These are phyloP conservation scores for Canis aureus DNA, from an alignment of 2,113 vertebrate species.

Conservation along the genomic window DNA sequence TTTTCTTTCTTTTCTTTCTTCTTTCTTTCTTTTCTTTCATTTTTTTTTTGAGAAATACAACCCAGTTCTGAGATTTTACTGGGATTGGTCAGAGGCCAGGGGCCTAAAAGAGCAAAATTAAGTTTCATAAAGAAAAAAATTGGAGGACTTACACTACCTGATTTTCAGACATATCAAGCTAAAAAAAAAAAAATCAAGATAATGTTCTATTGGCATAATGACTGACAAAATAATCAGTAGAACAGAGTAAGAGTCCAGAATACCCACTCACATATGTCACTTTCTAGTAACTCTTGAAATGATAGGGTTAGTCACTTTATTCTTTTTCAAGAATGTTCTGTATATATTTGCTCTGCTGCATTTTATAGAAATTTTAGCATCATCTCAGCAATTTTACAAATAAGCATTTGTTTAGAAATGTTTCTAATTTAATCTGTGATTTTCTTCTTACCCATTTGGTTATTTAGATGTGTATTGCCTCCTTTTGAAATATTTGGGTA, in stretches of 20 bases:
- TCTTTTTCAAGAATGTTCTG: slow-evolving; percentile 6
- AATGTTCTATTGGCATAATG: background rate
- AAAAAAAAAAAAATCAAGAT: background rate
- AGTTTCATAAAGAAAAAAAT: background rate
- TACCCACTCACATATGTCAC: background rate
- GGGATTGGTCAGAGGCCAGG: background rate
- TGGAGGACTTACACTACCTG: background rate
- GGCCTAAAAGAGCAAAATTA: background rate
- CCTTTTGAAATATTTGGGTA: background rate
- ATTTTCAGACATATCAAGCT: background rate
- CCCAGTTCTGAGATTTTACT: background rate
- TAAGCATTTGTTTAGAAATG: background rate
- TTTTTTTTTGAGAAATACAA: background rate
- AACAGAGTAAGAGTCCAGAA: background rate
- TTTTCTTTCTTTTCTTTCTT: too few species aligned
- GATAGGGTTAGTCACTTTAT: background rate
- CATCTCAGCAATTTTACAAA: background rate
- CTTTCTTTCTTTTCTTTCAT: background rate
- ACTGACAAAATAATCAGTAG: background rate
- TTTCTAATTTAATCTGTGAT: background rate
- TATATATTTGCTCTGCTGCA: background rate
- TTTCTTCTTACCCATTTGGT: background rate
- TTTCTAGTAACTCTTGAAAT: background rate
- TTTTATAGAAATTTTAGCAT: background rate
- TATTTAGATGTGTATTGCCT: background rate